Percentiles rank a stretch among this genome's conserved stretches.
Conservation (phyloP, 2,888 invertebrate genomes). For the Rhabditoides inermis region DNA sequence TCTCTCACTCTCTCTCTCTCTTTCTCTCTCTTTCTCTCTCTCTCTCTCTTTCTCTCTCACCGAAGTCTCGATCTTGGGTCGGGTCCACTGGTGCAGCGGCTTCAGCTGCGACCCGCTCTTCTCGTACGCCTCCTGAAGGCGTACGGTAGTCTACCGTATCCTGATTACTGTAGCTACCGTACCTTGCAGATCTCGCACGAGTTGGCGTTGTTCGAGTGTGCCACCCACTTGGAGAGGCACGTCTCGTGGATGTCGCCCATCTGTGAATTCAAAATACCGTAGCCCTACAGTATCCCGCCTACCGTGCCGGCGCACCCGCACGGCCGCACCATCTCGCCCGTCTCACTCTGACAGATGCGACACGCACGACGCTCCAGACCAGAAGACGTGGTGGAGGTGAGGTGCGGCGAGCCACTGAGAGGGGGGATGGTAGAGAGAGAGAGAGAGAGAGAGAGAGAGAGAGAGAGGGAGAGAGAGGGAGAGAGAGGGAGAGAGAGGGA, state of each 20-base stretch:
- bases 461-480: background rate
- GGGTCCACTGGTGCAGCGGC: constrained; percentile 28
- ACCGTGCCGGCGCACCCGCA: constrained; percentile 44
- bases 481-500: background rate
- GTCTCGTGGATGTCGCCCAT: constrained; percentile 39
- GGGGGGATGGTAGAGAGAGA: too few relatives aligned
- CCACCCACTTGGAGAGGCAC: constrained; percentile 41
- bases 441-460: background rate
- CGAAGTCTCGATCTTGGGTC: constrained; percentile 13
- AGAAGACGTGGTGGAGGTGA: too few relatives aligned
- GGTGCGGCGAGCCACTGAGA: background rate
- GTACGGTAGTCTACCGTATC: background rate
- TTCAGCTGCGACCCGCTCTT: constrained; percentile 25
- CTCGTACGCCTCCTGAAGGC: constrained; percentile 14
- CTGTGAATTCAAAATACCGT: too few relatives aligned
- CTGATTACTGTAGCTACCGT: too few relatives aligned
- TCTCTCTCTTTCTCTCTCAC: constrained; percentile 6
- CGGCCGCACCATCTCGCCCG: constrained; percentile 38
- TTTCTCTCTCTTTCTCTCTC: too few relatives aligned
- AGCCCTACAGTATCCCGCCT: too few relatives aligned
- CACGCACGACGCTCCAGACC: constrained; percentile 25
- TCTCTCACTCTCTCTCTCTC: background rate
- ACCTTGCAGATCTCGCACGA: constrained; percentile 40
- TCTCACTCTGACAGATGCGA: constrained; percentile 44
- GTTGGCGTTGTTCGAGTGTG: constrained; percentile 23